A percentile compares a stretch with the other conserved stretches of the same genome.
Conservation (phyloP, 2,797 vertebrate species). For the Cuniculus paca region DNA sequence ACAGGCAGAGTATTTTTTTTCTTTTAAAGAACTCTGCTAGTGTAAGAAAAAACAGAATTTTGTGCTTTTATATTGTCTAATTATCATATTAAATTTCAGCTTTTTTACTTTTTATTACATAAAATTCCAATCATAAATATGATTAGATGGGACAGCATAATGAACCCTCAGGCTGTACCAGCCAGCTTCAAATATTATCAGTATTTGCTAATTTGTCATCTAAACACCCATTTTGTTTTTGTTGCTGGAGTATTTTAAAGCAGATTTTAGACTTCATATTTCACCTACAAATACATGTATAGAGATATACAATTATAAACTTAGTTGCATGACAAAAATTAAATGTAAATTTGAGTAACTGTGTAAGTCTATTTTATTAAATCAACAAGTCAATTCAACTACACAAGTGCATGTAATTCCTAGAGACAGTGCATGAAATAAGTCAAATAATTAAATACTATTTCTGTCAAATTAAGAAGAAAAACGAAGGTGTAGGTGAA, state of each 20-base stretch:
- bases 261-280: slow-evolving; percentile 27
- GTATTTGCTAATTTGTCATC: slow-evolving; percentile 8
- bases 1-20: slow-evolving; percentile 45
- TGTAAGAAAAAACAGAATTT: background rate
- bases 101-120: background rate
- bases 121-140: slow-evolving; percentile 50
- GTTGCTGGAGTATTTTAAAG: slow-evolving; percentile 50
- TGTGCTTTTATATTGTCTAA: background rate
- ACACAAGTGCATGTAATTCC: background rate
- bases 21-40: background rate
- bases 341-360: slow-evolving; percentile 40
- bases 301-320: background rate
- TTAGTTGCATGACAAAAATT: slow-evolving; percentile 16
- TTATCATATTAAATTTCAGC: background rate
- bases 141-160: slow-evolving; percentile 41
- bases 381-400: background rate
- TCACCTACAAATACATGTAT: slow-evolving; percentile 20
- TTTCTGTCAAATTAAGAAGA: slow-evolving; percentile 41
- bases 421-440: slow-evolving; percentile 22
- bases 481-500: slow-evolving; percentile 34
- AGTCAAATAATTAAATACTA: background rate
- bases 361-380: background rate
- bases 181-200: slow-evolving; percentile 32
- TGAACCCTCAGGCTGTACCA: background rate
- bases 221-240: slow-evolving; percentile 1